A percentile compares a stretch with the other conserved stretches of the same genome.
Conservation (phyloP, 2,113 vertebrate genomes). For the Cavia porcellus region DNA sequence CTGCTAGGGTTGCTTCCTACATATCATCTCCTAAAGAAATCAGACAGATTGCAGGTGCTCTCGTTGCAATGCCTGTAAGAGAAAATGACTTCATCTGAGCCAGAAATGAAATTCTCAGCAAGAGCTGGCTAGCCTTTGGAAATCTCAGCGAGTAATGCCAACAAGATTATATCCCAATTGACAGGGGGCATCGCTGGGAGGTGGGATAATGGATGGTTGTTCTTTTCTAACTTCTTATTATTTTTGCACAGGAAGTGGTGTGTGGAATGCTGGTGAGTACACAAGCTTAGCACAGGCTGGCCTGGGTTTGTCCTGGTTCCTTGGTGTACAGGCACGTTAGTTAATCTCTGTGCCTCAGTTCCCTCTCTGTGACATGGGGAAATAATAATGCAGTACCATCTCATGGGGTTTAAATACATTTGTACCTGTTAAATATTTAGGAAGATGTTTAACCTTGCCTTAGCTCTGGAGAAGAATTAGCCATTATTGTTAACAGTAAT, state of each 20-base stretch:
- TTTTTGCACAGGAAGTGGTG: neutral
- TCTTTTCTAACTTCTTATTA: neutral
- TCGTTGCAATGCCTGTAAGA: neutral
- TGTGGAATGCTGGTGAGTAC: neutral
- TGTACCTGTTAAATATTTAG: neutral
- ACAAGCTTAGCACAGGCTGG: too few relatives aligned
- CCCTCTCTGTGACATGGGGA: conserved; percentile 36
- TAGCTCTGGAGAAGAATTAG: neutral
- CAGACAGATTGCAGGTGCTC: fast-evolving
- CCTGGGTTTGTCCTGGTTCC: neutral
- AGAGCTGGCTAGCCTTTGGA: conserved; percentile 19
- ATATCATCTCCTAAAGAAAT: neutral
- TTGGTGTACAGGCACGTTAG: neutral
- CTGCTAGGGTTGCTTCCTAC: neutral
- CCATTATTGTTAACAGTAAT: neutral
- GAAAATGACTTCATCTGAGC: conserved; percentile 35
- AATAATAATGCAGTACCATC: neutral
- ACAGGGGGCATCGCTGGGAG: neutral
- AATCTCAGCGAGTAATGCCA: neutral
- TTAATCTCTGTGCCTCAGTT: neutral
- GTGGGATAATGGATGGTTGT: neutral
- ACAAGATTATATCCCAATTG: neutral
- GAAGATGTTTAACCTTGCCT: neutral
- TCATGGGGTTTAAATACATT: neutral
- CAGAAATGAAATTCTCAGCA: conserved; percentile 55